These are phyloP conservation scores for Zaprionus lachaisei DNA, from an alignment of 1,140 invertebrate genomes.

Conservation along the genomic window DNA sequence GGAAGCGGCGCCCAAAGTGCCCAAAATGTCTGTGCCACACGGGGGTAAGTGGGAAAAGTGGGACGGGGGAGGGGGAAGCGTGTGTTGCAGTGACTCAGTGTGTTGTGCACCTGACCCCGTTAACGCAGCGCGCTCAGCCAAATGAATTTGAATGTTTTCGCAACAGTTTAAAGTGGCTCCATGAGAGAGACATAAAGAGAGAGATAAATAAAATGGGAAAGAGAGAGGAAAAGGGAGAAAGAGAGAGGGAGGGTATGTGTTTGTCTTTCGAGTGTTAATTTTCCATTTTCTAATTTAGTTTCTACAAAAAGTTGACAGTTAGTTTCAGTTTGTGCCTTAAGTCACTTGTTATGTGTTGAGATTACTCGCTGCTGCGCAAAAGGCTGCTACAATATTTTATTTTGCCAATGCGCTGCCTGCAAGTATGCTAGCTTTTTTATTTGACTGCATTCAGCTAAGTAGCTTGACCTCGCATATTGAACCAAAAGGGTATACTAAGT, in stretches of 20 bases:
- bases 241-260: neutral
- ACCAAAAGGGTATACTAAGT: no score
- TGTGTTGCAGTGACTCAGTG: constrained; percentile 21
- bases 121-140: constrained; percentile 3
- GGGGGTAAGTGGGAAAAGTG: neutral
- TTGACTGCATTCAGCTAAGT: no score
- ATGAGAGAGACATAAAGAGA: neutral
- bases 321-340: constrained; percentile 57
- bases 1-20: constrained; percentile 51
- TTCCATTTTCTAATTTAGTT: neutral
- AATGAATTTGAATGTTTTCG: constrained; percentile 26
- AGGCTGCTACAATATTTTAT: constrained; percentile 35
- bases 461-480: no score
- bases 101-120: constrained; percentile 18
- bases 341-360: constrained; percentile 56
- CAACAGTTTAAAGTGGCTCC: neutral
- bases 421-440: constrained; percentile 44
- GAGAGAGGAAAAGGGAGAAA: neutral
- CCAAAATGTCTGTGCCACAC: constrained; percentile 17
- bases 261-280: constrained; percentile 5
- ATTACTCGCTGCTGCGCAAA: constrained; percentile 12
- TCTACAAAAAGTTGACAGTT: neutral
- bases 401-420: neutral
- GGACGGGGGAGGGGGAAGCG: neutral
- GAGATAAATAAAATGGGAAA: no score